Evolutionary conservation across 1,140 invertebrate genomes (phyloP).

Genomic region (Aradophagus sp.): DNA sequence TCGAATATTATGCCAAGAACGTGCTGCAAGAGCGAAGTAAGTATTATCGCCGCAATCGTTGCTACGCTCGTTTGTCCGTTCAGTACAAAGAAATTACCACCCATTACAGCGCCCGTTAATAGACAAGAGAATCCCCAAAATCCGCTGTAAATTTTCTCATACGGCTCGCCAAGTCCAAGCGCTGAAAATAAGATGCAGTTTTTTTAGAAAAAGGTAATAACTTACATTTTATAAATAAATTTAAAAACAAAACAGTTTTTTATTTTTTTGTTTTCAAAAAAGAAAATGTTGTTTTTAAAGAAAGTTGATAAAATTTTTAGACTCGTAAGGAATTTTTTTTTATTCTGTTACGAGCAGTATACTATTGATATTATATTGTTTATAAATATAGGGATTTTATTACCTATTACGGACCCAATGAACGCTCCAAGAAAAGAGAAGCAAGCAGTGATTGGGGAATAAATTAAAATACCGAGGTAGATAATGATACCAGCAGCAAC

Average conservation of each 20-base stretch:
- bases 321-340: too few relatives aligned
- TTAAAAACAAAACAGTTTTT: too few relatives aligned
- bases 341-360: too few relatives aligned
- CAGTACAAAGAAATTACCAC: slow-evolving; percentile 69
- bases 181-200: slow-evolving; percentile 45
- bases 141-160: slow-evolving; percentile 65
- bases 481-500: slow-evolving; percentile 65
- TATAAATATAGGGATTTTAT: slow-evolving; percentile 19
- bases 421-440: slow-evolving; percentile 70
- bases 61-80: slow-evolving; percentile 67
- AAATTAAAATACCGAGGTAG: slow-evolving; percentile 71
- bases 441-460: slow-evolving; percentile 69
- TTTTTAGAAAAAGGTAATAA: too few relatives aligned
- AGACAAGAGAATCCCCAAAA: slow-evolving; percentile 73
- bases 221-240: too few relatives aligned
- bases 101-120: slow-evolving; percentile 66
- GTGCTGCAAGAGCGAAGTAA: slow-evolving; percentile 69
- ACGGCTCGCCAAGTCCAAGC: slow-evolving; percentile 59
- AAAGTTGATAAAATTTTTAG: too few relatives aligned
- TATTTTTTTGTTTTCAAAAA: too few relatives aligned
- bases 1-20: slow-evolving; percentile 48
- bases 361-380: too few relatives aligned
- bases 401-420: slow-evolving; percentile 68
- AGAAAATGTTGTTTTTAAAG: too few relatives aligned
- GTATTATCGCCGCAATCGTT: slow-evolving; percentile 64